Base-by-base conservation (phyloP, 2,888 invertebrate genomes). In the Philaethria dido region DNA sequence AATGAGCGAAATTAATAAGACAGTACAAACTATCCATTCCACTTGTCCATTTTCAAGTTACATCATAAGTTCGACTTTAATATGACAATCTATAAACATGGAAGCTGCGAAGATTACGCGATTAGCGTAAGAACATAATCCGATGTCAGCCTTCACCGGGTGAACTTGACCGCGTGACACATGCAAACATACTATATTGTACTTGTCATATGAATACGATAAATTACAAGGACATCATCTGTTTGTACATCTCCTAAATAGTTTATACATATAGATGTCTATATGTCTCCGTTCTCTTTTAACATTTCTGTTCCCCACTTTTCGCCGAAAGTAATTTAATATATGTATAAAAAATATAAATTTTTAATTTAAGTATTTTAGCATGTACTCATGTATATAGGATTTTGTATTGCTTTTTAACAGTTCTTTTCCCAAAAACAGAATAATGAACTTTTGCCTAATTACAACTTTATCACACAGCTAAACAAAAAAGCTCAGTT, bases 41-140 rank as follows among this genome's bases (percentile, higher is more conserved):
- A 29, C n/a, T 16, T 16, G 33, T 33, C n/a, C 16, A 25, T 29
- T 18, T 11, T 29, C 50, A n/a, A 9, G 11, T 4, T 42, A 9
- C 16, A 42, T 47, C 45, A 57, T 47, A 64, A 66, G 52, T 69
- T 48, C 39, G 52, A 48, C 16, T 59, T 48, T 69, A 62, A 64
- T 72, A 68, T 66, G 59, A 64, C 5, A 50, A 60, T 64, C 50
- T 62, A 62, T 71, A 65, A 72, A 70, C 69, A 70, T 65, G 70
- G 68, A 64, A 44, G 60, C 77, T 72, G 79, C 68, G 71, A 78
- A 82, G 87, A 84, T 87, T 86, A 85, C 71, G 76, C 85, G 88
- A 87, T 89, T 88, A 89, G 75, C 74, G 73, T 86, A 85, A 85
- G 85, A 83, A 81, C 83, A 80, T 88, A 89, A 88, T 82, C 87